Conservation (phyloP, 2,797 vertebrate genomes). For the Clarias platycephalus region DNA sequence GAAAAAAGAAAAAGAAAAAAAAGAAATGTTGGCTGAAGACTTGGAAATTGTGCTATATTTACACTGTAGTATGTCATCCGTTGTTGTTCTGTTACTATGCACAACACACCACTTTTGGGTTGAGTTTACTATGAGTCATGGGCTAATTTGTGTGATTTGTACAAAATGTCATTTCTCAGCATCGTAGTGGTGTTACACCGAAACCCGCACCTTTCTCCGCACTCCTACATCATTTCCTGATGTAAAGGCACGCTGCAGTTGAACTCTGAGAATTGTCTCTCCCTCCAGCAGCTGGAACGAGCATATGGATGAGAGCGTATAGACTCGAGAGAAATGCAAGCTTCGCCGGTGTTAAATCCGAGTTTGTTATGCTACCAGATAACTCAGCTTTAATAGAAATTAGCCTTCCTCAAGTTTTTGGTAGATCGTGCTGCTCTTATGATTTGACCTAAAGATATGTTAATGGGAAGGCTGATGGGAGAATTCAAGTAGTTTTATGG, state of each 20-base stretch:
- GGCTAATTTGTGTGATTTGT: neutral
- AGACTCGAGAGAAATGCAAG: conserved; percentile 24
- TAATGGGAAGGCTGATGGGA: conserved; percentile 48
- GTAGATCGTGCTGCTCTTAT: conserved; percentile 37
- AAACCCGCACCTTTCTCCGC: conserved; percentile 31
- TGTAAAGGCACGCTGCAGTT: conserved; percentile 58
- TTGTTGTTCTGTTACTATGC: neutral
- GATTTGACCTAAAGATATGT: conserved; percentile 48
- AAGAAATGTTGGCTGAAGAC: neutral
- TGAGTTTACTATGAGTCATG: neutral
- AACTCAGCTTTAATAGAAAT: conserved; percentile 39
- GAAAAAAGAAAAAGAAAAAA: neutral
- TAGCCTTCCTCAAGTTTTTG: conserved; percentile 44
- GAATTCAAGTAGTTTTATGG: conserved; percentile 44
- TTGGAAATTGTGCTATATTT: neutral
- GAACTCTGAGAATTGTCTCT: conserved; percentile 49
- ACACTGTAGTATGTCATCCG: neutral
- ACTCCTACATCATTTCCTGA: conserved; percentile 39
- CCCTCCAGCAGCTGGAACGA: conserved; percentile 74
- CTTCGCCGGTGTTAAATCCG: conserved; percentile 21
- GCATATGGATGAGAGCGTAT: conserved; percentile 65
- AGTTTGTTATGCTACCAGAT: conserved; percentile 25
- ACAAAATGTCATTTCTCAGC: neutral
- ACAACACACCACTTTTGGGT: neutral
- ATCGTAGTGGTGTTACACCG: conserved; percentile 22